Evolutionary conservation across 2,888 invertebrate species (phyloP), one percentile per base, ranked within the genome.

Genomic region (Parapristionchus giblindavisi): DNA sequence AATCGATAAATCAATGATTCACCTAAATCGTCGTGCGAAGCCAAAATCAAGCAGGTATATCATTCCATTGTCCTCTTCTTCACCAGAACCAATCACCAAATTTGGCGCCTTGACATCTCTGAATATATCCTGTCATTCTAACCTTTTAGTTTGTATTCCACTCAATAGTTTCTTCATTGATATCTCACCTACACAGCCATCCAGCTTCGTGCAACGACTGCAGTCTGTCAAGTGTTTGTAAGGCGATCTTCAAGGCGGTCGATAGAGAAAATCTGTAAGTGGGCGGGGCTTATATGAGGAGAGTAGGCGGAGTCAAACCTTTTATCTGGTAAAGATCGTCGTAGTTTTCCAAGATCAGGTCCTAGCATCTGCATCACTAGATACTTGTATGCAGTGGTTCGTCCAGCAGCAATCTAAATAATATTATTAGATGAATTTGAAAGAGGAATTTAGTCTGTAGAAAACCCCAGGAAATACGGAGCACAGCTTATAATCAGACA

Each of bases 31-130:
- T 61, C 81, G 75, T 2, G 83, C 79, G 66, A 85, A 77, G 43
- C 85, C 85, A 70, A 85, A 85, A 66, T 85, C 85, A 11, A 85
- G 77, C 84, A 85, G 83, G 75, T 82, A 85, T 40, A 85, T 79
- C 65, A 68, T 77, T 11, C 56, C 76, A 17, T 76, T 76, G 43
- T 81, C 78, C 34, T 79, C 76, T 17, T 80, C 83, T 3, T 79
- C 56, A 1, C 77, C 84, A 5, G 78, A 65, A 0, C 83, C 85
- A 43, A 85, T 82, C 1, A 84, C 84, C 52, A 85, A 83, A 75
- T 85, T 85, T 54, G 82, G 81, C 3, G 83, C 80, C 68, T 85
- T 85, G 24, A 85, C 77, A 72, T 85, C 85, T 36, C 82, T 58
- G 21, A 17, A 63, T 24, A 29, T n/a, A 24, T n/a, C n/a, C n/a